Conservation (phyloP, 2,888 invertebrate species). For the Cryptocephalus moraei region DNA sequence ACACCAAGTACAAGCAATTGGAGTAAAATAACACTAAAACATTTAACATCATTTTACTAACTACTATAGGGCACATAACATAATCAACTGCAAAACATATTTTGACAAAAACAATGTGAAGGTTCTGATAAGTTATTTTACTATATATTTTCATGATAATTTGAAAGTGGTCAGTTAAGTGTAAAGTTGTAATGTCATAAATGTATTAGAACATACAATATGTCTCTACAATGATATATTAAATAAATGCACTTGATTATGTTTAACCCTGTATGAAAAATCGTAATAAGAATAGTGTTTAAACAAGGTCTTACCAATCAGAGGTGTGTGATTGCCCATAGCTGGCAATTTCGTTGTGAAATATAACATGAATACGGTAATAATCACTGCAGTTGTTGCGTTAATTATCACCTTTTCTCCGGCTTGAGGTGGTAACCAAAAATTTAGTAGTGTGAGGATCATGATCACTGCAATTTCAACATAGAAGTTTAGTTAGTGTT, state of each 20-base stretch:
- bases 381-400: constrained; percentile 48
- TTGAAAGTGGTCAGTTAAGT: no score
- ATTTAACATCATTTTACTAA: neutral
- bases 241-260: no score
- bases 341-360: constrained; percentile 50
- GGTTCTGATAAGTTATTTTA: no score
- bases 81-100: no score
- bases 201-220: no score
- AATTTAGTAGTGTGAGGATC: constrained; percentile 47
- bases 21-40: constrained; percentile 48
- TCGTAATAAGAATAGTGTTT: neutral
- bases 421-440: constrained; percentile 57
- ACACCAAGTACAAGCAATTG: constrained; percentile 43
- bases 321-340: constrained; percentile 44
- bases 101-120: no score
- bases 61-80: no score
- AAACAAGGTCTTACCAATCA: constrained; percentile 40
- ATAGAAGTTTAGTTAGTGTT: no score
- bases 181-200: no score
- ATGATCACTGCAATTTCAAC: constrained; percentile 42
- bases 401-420: constrained; percentile 55
- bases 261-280: neutral
- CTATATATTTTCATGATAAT: no score
- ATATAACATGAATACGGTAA: constrained; percentile 52
- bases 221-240: no score